Evolutionary conservation across 1,140 invertebrate genomes (phyloP).

Genomic region (Drosophila ambigua): DNA sequence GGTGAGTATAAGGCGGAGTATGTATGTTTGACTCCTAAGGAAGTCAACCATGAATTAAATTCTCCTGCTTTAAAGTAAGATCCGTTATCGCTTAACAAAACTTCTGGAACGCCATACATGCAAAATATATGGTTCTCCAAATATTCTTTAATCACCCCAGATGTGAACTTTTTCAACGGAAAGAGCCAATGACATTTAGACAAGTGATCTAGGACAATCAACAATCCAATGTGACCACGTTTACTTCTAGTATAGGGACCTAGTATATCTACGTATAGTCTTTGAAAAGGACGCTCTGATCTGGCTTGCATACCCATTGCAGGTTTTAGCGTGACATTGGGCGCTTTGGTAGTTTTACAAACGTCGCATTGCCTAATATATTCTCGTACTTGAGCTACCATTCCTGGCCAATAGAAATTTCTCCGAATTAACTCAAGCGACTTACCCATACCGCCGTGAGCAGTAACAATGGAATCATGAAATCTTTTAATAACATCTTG

Average conservation of each 20-base stretch:
- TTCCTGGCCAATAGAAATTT: too few species aligned
- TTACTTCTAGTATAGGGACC: slow-evolving; percentile 6
- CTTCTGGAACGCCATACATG: background rate
- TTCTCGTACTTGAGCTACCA: too few species aligned
- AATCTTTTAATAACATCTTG: too few species aligned
- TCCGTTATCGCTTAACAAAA: background rate
- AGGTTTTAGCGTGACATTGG: background rate
- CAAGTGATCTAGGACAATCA: slow-evolving; percentile 5
- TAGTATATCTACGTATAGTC: background rate
- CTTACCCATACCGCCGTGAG: too few species aligned
- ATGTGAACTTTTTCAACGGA: slow-evolving; percentile 2
- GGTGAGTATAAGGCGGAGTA: slow-evolving; percentile 1
- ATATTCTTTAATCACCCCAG: background rate
- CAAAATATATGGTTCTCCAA: background rate
- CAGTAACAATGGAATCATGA: too few species aligned
- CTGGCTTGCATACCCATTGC: background rate
- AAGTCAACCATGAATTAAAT: background rate
- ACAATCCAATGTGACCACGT: background rate
- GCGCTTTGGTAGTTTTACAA: background rate
- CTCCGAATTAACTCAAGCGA: too few species aligned
- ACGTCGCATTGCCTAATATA: slow-evolving; percentile 1
- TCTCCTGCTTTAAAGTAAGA: background rate
- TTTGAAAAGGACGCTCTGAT: background rate
- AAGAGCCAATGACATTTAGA: slow-evolving; percentile 2
- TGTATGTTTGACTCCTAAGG: background rate